Base-by-base conservation (phyloP, 2,888 invertebrate species). In the Agrypnus murinus region DNA sequence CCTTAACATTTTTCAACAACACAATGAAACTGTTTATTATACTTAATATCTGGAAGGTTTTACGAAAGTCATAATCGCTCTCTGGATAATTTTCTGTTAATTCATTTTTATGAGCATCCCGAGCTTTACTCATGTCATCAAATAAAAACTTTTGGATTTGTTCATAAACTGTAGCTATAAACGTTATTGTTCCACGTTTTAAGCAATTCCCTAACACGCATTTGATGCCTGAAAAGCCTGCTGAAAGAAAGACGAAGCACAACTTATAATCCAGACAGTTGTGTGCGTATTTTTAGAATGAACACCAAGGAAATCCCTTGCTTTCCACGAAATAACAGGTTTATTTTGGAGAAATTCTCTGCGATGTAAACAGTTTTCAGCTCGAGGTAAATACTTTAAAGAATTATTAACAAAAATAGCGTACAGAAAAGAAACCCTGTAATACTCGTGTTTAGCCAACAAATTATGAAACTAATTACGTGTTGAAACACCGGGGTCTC, bases 401-500 rank as follows among this genome's bases (percentile, higher is more conserved):
- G 55, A 38, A 34, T 15, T 38, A 55, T 55, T 38, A 36, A 55
- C 55, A 55, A 55, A 55, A 55, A 38, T 38, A 55, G 17, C 53
- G 53, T 12, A 36, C 53, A 53, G 36, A 36, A 50, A 31, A 50
- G 12, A n/a, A 19, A 10, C 34, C 17, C 36, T 12, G 36, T 19
- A 17, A 15, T 17, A 53, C 10, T 36, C 36, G 55, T 55, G 55
- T 55, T 55, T 55, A 55, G 36, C 36, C 55, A 19, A 2, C 55
- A 55, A 55, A 55, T 55, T 55, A 55, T 55, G 55, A 38, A 55
- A 55, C 55, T 55, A 55, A 55, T 55, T 55, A 55, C 55, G 55
- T 50, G 50, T 50, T 50, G 50, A 50, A n/a, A 50, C 50, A 50
- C 50, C 17, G 36, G 38, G 53, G 32, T 12, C 36, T 55, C 36